Base-by-base conservation (phyloP, 2,888 invertebrate species). In the Morpho achilles region DNA sequence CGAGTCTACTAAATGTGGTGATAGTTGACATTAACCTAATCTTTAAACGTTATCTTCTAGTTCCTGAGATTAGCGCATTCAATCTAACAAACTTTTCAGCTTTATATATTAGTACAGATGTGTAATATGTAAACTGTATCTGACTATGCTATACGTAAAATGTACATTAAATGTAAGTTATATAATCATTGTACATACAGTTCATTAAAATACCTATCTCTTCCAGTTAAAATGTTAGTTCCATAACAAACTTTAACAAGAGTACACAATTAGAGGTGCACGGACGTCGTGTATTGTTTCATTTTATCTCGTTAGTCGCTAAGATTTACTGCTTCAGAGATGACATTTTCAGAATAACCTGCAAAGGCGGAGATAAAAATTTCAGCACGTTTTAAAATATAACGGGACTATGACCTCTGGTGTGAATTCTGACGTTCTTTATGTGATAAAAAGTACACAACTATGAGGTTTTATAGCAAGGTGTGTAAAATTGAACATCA, bases 261-360 rank as follows among this genome's bases (percentile, higher is more conserved):
- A 53, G 59, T 61, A 61, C 56, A 61, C 61, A 61, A 61, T 61
- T 61, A 61, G 59, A 59, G 61, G 50, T 54, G 45, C 59, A 59
- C 53, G 56, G 53, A 49, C 53, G 53, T 46, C 50, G 56, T 41
- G 53, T 59, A 61, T 61, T 61, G 61, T 61, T 61, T 50, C 61
- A 48, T 50, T 59, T 56, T 59, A 59, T 61, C 61, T 61, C 59
- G 59, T 61, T 56, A 56, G 56, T 50, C 59, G 50, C 50, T 50
- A 61, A 61, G 61, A 61, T 61, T 61, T 61, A 61, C 59, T 50
- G 53, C 61, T 53, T 47, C 53, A 56, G 47, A 56, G 54, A 54
- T 54, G 54, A 54, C 54, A 54, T 54, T 54, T 54, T 54, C 40
- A 48, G 22, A 48, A 47, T 41, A 54, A 48, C 47, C 54, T 48